Evolutionary conservation across 2,113 vertebrate genomes (phyloP).

Genomic region (Callithrix jacchus): DNA sequence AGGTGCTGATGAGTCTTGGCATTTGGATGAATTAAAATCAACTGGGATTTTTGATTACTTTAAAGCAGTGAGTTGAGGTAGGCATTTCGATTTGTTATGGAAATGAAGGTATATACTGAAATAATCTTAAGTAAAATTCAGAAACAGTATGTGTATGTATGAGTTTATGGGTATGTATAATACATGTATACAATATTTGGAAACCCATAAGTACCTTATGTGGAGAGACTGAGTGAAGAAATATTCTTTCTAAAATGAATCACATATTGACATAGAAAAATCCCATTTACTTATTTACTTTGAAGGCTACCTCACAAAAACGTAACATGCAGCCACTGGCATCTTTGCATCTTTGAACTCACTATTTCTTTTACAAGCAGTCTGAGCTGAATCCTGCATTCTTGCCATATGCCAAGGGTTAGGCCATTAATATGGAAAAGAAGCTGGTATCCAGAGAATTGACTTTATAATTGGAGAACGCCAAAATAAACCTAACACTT

Average conservation of each 20-base stretch:
- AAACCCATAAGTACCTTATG: neutral
- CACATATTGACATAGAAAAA: slow-evolving; percentile 1
- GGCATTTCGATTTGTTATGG: neutral
- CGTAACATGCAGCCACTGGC: neutral
- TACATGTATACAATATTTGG: neutral
- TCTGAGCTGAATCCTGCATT: slow-evolving; percentile 47
- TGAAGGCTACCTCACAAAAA: slow-evolving; percentile 39
- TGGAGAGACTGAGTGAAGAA: neutral
- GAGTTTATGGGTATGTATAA: neutral
- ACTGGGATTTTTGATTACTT: neutral
- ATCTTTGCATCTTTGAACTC: slow-evolving; percentile 39
- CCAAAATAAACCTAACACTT: slow-evolving; percentile 71
- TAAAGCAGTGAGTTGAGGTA: neutral
- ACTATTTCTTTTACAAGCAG: slow-evolving; percentile 19
- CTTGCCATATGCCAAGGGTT: slow-evolving; percentile 74
- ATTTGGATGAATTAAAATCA: neutral
- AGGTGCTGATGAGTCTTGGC: slow-evolving; percentile 19
- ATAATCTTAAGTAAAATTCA: neutral
- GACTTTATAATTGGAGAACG: slow-evolving; percentile 74
- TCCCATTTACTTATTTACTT: slow-evolving; percentile 25
- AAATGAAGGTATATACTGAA: neutral
- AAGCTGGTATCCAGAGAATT: slow-evolving; percentile 73
- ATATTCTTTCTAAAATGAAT: neutral
- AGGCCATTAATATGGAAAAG: slow-evolving; percentile 78
- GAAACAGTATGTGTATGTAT: neutral